phyloP scores from a whole-genome alignment of 1,140 invertebrate genomes.

The Bemisia tabaci region DNA sequence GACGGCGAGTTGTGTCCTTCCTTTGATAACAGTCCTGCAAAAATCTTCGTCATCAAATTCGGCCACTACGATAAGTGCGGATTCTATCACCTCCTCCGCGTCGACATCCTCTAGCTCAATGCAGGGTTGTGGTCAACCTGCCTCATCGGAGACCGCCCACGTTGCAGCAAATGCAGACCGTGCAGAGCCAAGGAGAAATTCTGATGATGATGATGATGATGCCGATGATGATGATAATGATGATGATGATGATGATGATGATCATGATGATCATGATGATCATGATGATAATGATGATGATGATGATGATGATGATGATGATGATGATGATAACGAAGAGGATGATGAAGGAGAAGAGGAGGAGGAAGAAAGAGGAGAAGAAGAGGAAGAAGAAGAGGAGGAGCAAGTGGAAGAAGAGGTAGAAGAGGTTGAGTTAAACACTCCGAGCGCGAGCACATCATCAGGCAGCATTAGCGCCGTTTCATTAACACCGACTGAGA shows the following conservation, averaged over 20 bases:
- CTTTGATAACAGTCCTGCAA: neutral
- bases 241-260: too few species aligned
- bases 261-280: too few species aligned
- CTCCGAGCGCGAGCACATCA: neutral
- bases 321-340: too few species aligned
- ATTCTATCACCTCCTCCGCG: neutral
- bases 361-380: too few species aligned
- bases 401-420: neutral
- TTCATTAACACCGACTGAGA: too few species aligned
- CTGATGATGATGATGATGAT: too few species aligned
- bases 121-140: neutral
- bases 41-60: neutral
- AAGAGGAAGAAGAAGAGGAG: neutral
- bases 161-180: too few species aligned
- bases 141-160: neutral
- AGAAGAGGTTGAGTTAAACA: neutral
- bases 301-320: too few species aligned
- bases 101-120: neutral
- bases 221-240: too few species aligned
- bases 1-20: neutral
- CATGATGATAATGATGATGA: too few species aligned
- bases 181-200: too few species aligned
- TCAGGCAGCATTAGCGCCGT: neutral
- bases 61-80: neutral
- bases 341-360: too few species aligned